Percentiles rank a stretch among this genome's conserved stretches.
Evolutionary conservation across 64 coral and sea anemone species (phyloP).

Genomic region (Acropora yongei): DNA sequence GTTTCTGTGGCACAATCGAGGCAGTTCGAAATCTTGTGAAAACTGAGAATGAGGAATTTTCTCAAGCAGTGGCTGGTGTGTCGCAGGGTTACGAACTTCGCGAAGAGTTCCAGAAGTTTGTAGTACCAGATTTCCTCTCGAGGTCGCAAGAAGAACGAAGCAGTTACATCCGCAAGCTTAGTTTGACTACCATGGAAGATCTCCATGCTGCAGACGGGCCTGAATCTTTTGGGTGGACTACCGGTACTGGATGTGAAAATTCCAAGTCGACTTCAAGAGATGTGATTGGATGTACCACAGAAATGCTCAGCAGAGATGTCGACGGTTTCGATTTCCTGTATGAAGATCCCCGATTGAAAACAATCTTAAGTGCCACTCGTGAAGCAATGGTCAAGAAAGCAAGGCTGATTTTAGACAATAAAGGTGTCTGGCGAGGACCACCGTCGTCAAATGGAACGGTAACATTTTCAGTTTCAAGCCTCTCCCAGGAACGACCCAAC

Average conservation of each 20-base stretch:
- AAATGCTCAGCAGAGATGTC: background rate
- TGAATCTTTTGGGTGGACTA: conserved; percentile 12
- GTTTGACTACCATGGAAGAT: background rate
- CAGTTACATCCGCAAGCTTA: background rate
- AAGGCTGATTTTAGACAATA: background rate
- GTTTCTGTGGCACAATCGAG: too few species aligned
- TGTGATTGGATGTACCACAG: background rate
- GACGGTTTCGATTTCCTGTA: background rate
- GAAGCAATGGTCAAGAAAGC: conserved; percentile 19
- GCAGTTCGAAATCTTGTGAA: too few species aligned
- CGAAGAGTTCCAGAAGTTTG: too few species aligned
- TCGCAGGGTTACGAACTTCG: too few species aligned
- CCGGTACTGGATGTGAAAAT: background rate
- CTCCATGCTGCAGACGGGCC: conserved; percentile 15
- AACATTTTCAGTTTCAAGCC: conserved; percentile 17
- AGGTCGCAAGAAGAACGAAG: conserved; percentile 1
- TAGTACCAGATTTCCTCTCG: background rate
- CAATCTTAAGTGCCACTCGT: background rate
- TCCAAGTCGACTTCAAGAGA: background rate
- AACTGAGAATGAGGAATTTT: too few species aligned
- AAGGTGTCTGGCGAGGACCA: conserved; percentile 26
- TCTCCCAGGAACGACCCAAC: background rate
- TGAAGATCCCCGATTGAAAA: conserved; percentile 5
- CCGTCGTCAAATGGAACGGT: background rate
- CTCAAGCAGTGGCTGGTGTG: too few species aligned